Conservation (phyloP, 1,140 invertebrate genomes). For the Ptiloglossa arizonensis region DNA sequence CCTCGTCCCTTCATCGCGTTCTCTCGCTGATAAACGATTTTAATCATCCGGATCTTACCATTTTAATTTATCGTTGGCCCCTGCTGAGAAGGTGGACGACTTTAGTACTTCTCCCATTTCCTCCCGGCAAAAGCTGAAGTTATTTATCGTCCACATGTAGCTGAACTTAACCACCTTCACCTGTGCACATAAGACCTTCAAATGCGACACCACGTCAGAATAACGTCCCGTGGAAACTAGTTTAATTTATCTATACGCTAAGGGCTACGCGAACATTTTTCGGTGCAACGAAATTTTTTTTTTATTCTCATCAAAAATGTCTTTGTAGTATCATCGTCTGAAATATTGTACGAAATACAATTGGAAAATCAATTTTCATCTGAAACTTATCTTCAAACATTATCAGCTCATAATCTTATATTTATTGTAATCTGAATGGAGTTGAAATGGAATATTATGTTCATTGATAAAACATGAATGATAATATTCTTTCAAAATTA, state of each 20-base stretch:
- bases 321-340: not conserved
- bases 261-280: constrained; percentile 12
- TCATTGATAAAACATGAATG: too few relatives aligned
- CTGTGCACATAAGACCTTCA: constrained; percentile 84
- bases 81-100: constrained; percentile 99
- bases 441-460: too few relatives aligned
- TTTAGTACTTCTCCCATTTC: constrained; percentile 99
- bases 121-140: constrained; percentile 99
- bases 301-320: too few relatives aligned
- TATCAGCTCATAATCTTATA: too few relatives aligned
- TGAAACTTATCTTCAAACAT: too few relatives aligned
- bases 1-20: not conserved
- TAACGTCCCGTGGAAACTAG: constrained; percentile 66
- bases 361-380: too few relatives aligned
- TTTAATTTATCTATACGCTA: constrained; percentile 64
- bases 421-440: too few relatives aligned
- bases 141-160: constrained; percentile 99
- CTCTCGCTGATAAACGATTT: not conserved
- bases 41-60: constrained; percentile 86
- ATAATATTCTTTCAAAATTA: too few relatives aligned
- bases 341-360: not conserved
- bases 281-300: too few relatives aligned
- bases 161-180: constrained; percentile 99
- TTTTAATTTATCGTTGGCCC: constrained; percentile 99
- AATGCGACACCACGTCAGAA: constrained; percentile 76